Evolutionary conservation across 2,888 invertebrate genomes (phyloP).

Genomic region (Trileptium ribeirensis): DNA sequence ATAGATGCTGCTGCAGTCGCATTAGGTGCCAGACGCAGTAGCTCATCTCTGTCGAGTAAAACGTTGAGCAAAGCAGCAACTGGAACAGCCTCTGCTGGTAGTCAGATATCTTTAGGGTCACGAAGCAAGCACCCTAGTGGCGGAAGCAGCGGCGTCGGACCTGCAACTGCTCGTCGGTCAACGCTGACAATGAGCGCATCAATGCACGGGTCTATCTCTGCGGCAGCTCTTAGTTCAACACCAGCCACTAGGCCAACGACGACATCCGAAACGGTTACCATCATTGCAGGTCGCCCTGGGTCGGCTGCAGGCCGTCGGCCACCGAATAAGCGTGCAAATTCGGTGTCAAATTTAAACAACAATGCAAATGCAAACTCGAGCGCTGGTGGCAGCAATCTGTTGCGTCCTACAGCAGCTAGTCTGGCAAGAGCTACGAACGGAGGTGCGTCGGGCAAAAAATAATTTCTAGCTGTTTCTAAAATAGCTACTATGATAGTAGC

Average conservation of each 20-base stretch:
- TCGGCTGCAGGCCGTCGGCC: neutral
- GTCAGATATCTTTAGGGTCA: too few species aligned
- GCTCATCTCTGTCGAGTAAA: neutral
- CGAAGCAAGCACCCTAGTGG: too few species aligned
- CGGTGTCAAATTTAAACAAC: neutral
- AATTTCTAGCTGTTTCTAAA: too few species aligned
- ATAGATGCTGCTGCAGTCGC: neutral
- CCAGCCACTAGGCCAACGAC: too few species aligned
- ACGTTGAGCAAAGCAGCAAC: neutral
- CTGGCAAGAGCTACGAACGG: neutral
- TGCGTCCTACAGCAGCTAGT: conserved; percentile 10
- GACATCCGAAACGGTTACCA: too few species aligned
- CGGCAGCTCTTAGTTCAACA: neutral
- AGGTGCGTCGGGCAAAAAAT: too few species aligned
- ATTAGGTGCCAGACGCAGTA: neutral
- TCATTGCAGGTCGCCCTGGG: too few species aligned
- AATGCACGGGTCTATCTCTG: neutral
- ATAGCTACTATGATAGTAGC: too few species aligned
- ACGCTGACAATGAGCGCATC: conserved; percentile 37
- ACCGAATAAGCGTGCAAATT: neutral
- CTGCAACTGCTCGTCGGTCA: neutral
- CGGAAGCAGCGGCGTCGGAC: neutral
- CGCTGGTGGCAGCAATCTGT: too few species aligned
- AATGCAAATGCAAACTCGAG: too few species aligned
- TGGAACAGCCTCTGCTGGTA: neutral